These are phyloP conservation scores for Pseudachorutes palmiensis DNA, from an alignment of 1,140 invertebrate species.

Conservation along the genomic window DNA sequence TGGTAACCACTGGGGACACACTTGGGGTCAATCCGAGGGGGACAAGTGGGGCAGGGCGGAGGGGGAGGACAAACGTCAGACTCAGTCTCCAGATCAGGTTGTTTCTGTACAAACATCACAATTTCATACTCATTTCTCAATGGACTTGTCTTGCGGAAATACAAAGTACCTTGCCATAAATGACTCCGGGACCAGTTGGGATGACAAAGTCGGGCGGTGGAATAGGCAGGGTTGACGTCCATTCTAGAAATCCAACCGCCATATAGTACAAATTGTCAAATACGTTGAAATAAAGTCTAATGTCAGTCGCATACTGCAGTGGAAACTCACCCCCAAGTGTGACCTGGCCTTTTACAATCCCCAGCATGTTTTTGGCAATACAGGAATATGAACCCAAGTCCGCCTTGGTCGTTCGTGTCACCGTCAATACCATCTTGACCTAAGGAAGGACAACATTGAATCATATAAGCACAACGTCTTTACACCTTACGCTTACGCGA, in stretches of 20 bases:
- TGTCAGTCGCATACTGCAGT: not conserved
- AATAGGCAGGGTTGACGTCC: not conserved
- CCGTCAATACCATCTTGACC: slow-evolving; percentile 60
- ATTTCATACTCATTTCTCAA: not conserved
- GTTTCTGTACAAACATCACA: slow-evolving; percentile 27
- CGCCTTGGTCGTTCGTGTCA: slow-evolving; percentile 54
- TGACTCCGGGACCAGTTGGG: slow-evolving; percentile 33
- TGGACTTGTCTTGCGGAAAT: not conserved
- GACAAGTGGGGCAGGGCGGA: slow-evolving; percentile 44
- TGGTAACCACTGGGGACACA: slow-evolving; percentile 36
- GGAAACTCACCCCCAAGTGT: slow-evolving; percentile 55
- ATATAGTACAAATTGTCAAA: not conserved
- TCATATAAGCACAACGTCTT: not conserved
- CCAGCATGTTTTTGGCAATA: slow-evolving; percentile 70
- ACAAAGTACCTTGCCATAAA: slow-evolving; percentile 43
- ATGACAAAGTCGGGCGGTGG: slow-evolving; percentile 38
- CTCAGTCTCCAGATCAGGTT: slow-evolving; percentile 45
- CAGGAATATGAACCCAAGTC: slow-evolving; percentile 72
- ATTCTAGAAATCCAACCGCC: not conserved
- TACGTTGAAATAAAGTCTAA: slow-evolving; percentile 6
- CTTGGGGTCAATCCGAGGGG: slow-evolving; percentile 25
- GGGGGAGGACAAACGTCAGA: slow-evolving; percentile 57
- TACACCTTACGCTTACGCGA: slow-evolving; percentile 43
- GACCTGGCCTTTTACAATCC: slow-evolving; percentile 65
- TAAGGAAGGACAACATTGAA: slow-evolving; percentile 23